phyloP scores from a whole-genome alignment of 1,140 invertebrate species.

The Teleopsis dalmanni region DNA sequence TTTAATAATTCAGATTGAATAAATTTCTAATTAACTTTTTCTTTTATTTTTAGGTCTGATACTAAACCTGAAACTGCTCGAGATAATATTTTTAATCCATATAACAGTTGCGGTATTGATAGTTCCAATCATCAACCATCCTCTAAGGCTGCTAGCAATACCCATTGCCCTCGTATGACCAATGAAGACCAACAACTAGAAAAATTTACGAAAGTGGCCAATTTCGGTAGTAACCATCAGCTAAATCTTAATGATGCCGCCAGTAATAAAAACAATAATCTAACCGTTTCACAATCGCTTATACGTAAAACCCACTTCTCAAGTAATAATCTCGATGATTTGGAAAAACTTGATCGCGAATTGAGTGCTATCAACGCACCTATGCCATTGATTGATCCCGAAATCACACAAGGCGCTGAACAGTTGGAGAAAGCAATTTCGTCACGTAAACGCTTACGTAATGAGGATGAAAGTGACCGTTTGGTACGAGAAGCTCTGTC shows the following conservation, averaged over 20 bases:
- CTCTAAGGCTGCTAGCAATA: constrained; percentile 7
- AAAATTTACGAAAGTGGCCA: not conserved
- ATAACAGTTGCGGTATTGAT: constrained; percentile 39
- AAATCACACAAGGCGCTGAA: constrained; percentile 41
- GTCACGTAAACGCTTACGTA: constrained; percentile 42
- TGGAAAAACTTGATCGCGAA: constrained; percentile 40
- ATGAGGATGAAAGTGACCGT: constrained; percentile 53
- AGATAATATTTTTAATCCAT: constrained; percentile 39
- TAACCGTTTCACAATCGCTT: constrained; percentile 10
- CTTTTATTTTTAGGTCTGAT: constrained; percentile 26
- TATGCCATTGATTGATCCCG: constrained; percentile 40
- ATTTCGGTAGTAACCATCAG: not conserved
- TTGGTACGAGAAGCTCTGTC: constrained; percentile 56
- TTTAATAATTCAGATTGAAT: not conserved
- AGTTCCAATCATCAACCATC: constrained; percentile 26
- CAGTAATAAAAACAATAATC: no score
- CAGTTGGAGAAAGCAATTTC: constrained; percentile 40
- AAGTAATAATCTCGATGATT: constrained; percentile 34
- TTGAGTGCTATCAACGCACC: constrained; percentile 42
- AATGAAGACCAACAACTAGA: constrained; percentile 8
- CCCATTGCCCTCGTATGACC: not conserved
- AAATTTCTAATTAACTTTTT: constrained; percentile 9
- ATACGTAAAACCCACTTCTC: constrained; percentile 34
- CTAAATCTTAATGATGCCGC: not conserved
- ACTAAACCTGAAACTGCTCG: constrained; percentile 34